Base-by-base conservation (phyloP, 2,797 vertebrate genomes). In the Brotula barbata region DNA sequence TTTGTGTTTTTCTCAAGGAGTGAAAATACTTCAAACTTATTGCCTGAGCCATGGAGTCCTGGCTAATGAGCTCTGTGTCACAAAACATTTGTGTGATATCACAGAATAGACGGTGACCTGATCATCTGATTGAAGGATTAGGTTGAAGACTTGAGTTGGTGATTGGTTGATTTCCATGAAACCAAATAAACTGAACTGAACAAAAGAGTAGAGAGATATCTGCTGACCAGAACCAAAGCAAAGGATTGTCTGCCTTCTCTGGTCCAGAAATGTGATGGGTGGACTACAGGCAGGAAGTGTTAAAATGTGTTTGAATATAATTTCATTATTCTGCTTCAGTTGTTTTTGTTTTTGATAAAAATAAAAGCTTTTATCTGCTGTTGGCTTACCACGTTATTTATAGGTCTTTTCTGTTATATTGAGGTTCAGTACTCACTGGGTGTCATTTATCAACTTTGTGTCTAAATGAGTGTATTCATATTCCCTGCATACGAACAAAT, bases 71-170 rank as follows among this genome's bases (percentile, higher is more conserved):
- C 31, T 28, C 25, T 28, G 4, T 28, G 8, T 28, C 25, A 8
- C 25, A 28, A 8, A 28, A 28, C 25, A 28, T 28, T 28, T 28
- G 4, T 33, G 13, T 72, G 25, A 58, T 12, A 21, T 37, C 33
- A 44, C 39, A 45, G 19, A 45, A 15, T 5, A 36, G 19, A 37
- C 25, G 25, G 15, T 1, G 6, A 14, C 3, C 25, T 15, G 3
- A 7, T 33, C 31, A 20, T 31, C 2, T 64, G 42, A 69, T 46
- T 69, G 60, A 46, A 59, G 23, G 0, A 10, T 21, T 31, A 39
- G 3, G 0, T 22, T 23, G 20, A 31, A 50, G 34, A n/a, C 12
- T 17, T 46, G 52, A 58, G n/a, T 48, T 64, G 60, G 52, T 3
- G 4, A 7, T n/a, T 12, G 34, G 12, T 1, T 6, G 1, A 19